A percentile compares a stretch with the other conserved stretches of the same genome.
These are phyloP conservation scores for Volucella zonaria DNA, from an alignment of 2,888 invertebrate species.

Conservation along the genomic window DNA sequence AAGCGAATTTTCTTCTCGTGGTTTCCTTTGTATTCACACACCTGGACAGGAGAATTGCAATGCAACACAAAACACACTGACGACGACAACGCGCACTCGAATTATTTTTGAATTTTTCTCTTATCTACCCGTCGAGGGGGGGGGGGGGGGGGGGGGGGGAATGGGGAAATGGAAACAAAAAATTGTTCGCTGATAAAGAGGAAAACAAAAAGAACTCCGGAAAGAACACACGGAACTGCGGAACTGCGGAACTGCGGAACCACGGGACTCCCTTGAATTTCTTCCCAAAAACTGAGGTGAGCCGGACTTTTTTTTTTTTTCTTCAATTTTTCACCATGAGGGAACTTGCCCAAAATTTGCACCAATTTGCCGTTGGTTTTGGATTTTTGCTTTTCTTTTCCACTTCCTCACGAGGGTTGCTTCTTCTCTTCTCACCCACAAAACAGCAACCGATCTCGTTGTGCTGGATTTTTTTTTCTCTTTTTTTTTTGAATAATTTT, in stretches of 20 bases:
- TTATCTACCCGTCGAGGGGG: slow-evolving; percentile 32
- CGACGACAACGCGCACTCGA: slow-evolving; percentile 47
- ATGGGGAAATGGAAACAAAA: slow-evolving; percentile 21
- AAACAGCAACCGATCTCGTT: slow-evolving; percentile 28
- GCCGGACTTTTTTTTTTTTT: not conserved
- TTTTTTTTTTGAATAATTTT: slow-evolving; percentile 45
- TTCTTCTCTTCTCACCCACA: not conserved
- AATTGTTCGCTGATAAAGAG: slow-evolving; percentile 52
- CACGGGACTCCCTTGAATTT: too few relatives aligned
- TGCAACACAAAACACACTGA: slow-evolving; percentile 28
- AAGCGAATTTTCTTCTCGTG: slow-evolving; percentile 6
- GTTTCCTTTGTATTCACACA: not conserved
- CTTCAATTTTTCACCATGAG: not conserved
- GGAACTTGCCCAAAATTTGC: not conserved
- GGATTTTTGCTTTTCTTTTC: slow-evolving; percentile 32
- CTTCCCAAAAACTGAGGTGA: too few relatives aligned
- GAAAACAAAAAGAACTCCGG: slow-evolving; percentile 36
- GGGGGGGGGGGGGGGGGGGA: not conserved
- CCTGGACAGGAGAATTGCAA: slow-evolving; percentile 44
- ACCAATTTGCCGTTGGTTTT: slow-evolving; percentile 1
- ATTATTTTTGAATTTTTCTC: slow-evolving; percentile 27
- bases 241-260: too few relatives aligned
- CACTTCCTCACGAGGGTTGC: not conserved
- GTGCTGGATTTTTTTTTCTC: slow-evolving; percentile 2
- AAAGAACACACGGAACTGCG: not conserved